These are phyloP conservation scores for Piezodorus guildinii DNA, from an alignment of 1,140 invertebrate genomes.

Conservation along the genomic window DNA sequence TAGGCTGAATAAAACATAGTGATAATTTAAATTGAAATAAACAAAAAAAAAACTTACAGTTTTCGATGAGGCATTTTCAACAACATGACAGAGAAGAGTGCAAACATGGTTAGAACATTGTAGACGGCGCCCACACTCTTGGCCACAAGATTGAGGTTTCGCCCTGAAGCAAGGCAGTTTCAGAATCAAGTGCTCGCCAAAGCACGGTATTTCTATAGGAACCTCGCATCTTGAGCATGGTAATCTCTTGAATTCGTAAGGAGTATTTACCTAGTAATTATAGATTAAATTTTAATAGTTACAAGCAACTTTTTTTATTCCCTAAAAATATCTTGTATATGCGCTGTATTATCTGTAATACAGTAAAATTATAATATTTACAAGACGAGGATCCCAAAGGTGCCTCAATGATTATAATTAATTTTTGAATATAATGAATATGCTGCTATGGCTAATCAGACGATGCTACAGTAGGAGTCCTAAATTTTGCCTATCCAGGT, in stretches of 20 bases:
- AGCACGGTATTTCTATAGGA: slow-evolving; percentile 59
- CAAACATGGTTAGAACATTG: slow-evolving; percentile 73
- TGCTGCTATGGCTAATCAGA: too few relatives aligned
- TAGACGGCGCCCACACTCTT: slow-evolving; percentile 54
- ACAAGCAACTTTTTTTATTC: too few relatives aligned
- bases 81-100: slow-evolving; percentile 55
- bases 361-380: too few relatives aligned
- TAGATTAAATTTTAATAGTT: too few relatives aligned
- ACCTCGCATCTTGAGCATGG: slow-evolving; percentile 59
- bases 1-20: background rate
- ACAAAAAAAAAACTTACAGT: slow-evolving; percentile 15
- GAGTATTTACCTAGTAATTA: slow-evolving; percentile 30
- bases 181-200: slow-evolving; percentile 70
- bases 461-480: too few relatives aligned
- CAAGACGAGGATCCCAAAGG: too few relatives aligned
- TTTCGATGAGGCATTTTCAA: slow-evolving; percentile 32
- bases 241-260: slow-evolving; percentile 50
- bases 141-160: slow-evolving; percentile 55
- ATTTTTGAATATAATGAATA: too few relatives aligned
- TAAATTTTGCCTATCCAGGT: too few relatives aligned
- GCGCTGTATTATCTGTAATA: too few relatives aligned
- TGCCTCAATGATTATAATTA: too few relatives aligned
- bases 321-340: too few relatives aligned
- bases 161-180: slow-evolving; percentile 63
- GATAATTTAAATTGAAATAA: background rate